These are phyloP conservation scores for Thripadectes ignobilis DNA, from an alignment of 2,797 vertebrate genomes.

Conservation along the genomic window DNA sequence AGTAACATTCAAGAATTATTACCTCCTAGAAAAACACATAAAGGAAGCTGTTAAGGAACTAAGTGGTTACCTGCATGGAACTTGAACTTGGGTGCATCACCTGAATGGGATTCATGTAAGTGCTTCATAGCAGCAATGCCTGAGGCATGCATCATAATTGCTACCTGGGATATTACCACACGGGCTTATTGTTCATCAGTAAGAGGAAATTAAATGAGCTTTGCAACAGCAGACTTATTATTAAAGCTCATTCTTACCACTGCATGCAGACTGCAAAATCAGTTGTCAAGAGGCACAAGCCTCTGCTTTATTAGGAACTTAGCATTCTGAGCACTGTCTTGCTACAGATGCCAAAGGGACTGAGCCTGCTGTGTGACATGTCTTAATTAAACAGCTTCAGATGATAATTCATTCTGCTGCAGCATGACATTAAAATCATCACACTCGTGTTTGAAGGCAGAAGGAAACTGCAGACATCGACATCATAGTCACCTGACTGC, in stretches of 20 bases:
- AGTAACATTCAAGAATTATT: not conserved
- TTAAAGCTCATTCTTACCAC: conserved; percentile 11
- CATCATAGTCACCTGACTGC: not conserved
- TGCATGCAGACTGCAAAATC: not conserved
- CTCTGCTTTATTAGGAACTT: not conserved
- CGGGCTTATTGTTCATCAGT: not conserved
- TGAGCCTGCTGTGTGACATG: conserved; percentile 28
- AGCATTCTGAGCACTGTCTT: conserved; percentile 9
- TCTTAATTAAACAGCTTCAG: conserved; percentile 55
- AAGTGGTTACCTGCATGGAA: not conserved
- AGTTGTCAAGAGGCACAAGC: not conserved
- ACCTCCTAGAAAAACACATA: not conserved
- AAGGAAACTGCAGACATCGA: not conserved
- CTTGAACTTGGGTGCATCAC: not conserved
- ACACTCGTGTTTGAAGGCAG: not conserved
- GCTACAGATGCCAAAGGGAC: conserved; percentile 9
- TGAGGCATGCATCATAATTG: not conserved
- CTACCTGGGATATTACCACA: not conserved
- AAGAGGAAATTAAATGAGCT: not conserved
- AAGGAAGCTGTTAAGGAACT: not conserved
- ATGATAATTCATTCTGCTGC: conserved; percentile 54
- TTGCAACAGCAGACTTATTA: conserved; percentile 12
- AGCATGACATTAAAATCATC: conserved; percentile 29
- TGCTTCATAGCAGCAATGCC: not conserved
- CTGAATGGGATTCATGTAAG: not conserved